These are phyloP conservation scores for Gymnopithys bicolor DNA, from an alignment of 2,797 vertebrate species.

Conservation along the genomic window DNA sequence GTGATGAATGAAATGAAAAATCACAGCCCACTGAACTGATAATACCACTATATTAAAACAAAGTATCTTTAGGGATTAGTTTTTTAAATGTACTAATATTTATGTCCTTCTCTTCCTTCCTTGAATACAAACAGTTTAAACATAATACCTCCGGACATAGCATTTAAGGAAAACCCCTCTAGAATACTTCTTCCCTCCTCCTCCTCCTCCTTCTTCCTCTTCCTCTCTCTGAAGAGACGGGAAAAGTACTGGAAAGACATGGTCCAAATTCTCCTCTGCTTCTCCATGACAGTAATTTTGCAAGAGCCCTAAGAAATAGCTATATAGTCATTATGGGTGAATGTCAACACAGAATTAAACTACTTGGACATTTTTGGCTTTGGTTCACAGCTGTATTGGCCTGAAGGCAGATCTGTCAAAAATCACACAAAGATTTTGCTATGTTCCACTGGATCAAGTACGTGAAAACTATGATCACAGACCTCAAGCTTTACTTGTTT, in stretches of 20 bases:
- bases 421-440: not conserved
- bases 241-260: not conserved
- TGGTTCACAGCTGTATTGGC: not conserved
- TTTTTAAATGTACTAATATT: constrained; percentile 20
- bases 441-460: not conserved
- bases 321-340: not conserved
- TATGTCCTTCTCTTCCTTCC: constrained; percentile 46
- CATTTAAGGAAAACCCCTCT: not conserved
- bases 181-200: not conserved
- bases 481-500: not conserved
- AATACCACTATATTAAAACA: constrained; percentile 20
- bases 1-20: constrained; percentile 41
- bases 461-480: not conserved
- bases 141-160: not conserved
- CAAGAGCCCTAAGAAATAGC: not conserved
- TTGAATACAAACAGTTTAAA: constrained; percentile 47
- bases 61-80: constrained; percentile 35
- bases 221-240: not conserved
- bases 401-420: not conserved
- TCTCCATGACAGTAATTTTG: not conserved
- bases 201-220: not conserved
- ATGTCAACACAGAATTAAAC: not conserved
- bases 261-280: not conserved
- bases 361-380: not conserved
- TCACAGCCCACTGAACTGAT: constrained; percentile 2